Evolutionary conservation across 1,140 invertebrate species (phyloP), one percentile per base, ranked within the genome.

Genomic region (Asbolus verrucosus): DNA sequence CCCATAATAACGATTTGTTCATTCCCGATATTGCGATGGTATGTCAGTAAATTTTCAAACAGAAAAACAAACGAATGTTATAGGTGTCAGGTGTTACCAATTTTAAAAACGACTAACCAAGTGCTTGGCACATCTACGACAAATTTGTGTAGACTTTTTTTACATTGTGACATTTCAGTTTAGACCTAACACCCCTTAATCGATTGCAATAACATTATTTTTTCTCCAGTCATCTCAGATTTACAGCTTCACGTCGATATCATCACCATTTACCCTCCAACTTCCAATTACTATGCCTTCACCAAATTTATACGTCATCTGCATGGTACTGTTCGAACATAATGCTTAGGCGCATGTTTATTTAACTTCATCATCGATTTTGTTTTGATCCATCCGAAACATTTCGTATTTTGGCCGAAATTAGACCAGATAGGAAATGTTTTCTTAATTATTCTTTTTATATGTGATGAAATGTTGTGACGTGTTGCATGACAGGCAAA

Each of bases 401-500:
- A 21, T 13, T 59, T 21, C 43, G 11, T 36, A 36, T 11, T n/a
- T 36, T 36, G 33, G 11, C 5, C 11, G 6, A 2, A 30, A n/a
- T 11, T 11, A 11, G 5, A 11, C 33, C 5, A 36, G 33, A 6
- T 36, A 36, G 11, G 33, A 36, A 36, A 36, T 36, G 33, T 36
- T 36, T 36, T 11, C 11, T 11, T 11, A 36, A 8, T 50, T 59
- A 8, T 13, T 24, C n/a, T n/a, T 59, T 2, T 21, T 63, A 19
- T 63, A 36, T 30, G 33, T 63, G 14, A 19, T 27, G 16, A 63
- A 16, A 38, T 63, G 39, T 39, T 39, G 61, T 75, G 60, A 72
- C 73, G 65, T 76, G 59, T 75, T 77, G 72, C 74, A 77, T 82
- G 80, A 76, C 86, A 94, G 92, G 92, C 92, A 78, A 90, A 92